Evolutionary conservation across 2,797 vertebrate species (phyloP), one percentile per base, ranked within the genome.

Genomic region (Florisuga fusca): DNA sequence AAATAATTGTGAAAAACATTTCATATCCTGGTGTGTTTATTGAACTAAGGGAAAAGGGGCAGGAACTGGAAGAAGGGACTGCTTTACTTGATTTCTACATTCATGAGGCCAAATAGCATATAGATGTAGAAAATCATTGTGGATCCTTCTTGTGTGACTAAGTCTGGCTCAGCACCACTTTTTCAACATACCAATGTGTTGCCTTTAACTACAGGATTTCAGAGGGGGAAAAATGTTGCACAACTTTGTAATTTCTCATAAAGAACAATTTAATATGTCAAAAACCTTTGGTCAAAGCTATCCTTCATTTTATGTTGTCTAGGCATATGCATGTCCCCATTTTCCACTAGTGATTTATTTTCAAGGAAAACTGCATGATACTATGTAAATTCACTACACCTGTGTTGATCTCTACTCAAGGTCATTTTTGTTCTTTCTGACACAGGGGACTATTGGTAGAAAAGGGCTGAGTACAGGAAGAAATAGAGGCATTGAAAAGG

Each of bases 351-450:
- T 89, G 76, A 94, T 89, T 78, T 36, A 95, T 95, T 94, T 95
- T 86, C 76, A 88, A 93, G 69, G 31, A 84, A 94, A 93, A 88
- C 46, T 88, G 85, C 83, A 86, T 75, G 69, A 69, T 90, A n/a
- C 78, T 93, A 90, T 95, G 90, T 62, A 95, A 94, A 94, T 96
- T 93, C 78, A 82, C 69, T 88, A 53, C 53, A 82, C 88, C 45
- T 78, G 43, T 21, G 43, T 51, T 86, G 87, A 82, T 84, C 59
- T 59, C 3, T 88, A 67, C 67, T 96, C 87, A 94, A 96, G 93
- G 95, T 96, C 77, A 67, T 71, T 85, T 50, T 90, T 73, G 14
- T 73, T 81, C 79, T 86, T 88, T 94, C 74, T 79, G 29, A 76
- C 90, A 91, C 94, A 16, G 50, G 85, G 74, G 85, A 94, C 38